These are phyloP conservation scores for Sebastes kiyomatsui DNA, from an alignment of 2,797 vertebrate genomes.

Conservation along the genomic window DNA sequence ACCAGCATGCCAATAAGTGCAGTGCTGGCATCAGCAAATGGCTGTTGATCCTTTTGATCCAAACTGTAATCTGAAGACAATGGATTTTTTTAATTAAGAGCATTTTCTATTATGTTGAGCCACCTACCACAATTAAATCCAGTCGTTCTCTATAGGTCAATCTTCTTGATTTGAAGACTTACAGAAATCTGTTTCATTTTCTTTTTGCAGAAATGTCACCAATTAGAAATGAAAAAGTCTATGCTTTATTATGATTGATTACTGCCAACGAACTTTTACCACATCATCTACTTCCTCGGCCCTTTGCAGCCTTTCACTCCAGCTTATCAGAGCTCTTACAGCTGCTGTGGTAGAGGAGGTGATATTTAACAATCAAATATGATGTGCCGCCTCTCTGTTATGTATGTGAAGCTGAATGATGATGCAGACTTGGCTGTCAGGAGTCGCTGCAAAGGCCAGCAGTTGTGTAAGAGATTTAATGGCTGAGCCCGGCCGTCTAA, in stretches of 20 bases:
- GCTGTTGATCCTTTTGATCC: constrained; percentile 56
- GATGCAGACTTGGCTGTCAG: constrained; percentile 58
- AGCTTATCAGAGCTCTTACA: constrained; percentile 18
- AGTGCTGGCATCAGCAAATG: constrained; percentile 47
- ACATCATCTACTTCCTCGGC: not conserved
- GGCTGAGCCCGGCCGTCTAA: constrained; percentile 30
- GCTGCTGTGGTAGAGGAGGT: constrained; percentile 1
- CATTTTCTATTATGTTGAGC: constrained; percentile 28
- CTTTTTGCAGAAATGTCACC: not conserved
- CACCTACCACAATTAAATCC: constrained; percentile 27
- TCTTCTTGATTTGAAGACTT: not conserved
- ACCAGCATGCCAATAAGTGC: constrained; percentile 45
- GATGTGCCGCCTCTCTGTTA: constrained; percentile 13
- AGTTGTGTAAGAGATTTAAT: constrained; percentile 67
- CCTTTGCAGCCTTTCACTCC: not conserved
- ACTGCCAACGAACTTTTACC: not conserved
- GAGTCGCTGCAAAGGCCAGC: constrained; percentile 47
- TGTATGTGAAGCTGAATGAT: constrained; percentile 24
- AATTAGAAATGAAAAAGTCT: constrained; percentile 6
- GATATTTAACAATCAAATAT: constrained; percentile 41
- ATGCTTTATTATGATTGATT: not conserved
- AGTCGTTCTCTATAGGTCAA: not conserved
- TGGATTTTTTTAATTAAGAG: constrained; percentile 46
- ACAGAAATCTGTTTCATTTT: not conserved
- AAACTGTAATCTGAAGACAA: constrained; percentile 62